Evolutionary conservation across 2,888 invertebrate genomes (phyloP).

Genomic region (Hyles lineata): DNA sequence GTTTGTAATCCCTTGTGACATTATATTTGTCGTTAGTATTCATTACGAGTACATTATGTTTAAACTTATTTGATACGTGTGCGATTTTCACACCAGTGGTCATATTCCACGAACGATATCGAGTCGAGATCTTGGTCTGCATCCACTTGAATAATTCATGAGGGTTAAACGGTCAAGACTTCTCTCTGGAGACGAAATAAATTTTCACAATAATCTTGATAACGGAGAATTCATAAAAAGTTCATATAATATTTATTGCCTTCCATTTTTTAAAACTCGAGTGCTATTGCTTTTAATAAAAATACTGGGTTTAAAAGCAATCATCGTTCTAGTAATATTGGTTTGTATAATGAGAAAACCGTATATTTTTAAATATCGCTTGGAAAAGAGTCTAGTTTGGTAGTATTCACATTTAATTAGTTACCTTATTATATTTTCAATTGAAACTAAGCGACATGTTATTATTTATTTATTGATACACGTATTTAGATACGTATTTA

Average conservation of each 20-base stretch:
- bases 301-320: neutral
- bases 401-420: too few relatives aligned
- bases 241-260: slow-evolving; percentile 22
- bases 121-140: slow-evolving; percentile 57
- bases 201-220: slow-evolving; percentile 54
- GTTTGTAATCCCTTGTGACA: too few relatives aligned
- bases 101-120: slow-evolving; percentile 55
- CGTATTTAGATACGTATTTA: too few relatives aligned
- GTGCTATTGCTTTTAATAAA: slow-evolving; percentile 19
- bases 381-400: too few relatives aligned
- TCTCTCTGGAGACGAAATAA: slow-evolving; percentile 50
- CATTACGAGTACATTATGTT: slow-evolving; percentile 39
- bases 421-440: too few relatives aligned
- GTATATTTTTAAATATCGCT: too few relatives aligned
- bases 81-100: slow-evolving; percentile 52
- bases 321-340: neutral
- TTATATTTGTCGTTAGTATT: slow-evolving; percentile 32
- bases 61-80: slow-evolving; percentile 45
- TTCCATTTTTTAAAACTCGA: slow-evolving; percentile 29
- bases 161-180: slow-evolving; percentile 64
- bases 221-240: slow-evolving; percentile 25
- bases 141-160: slow-evolving; percentile 64
- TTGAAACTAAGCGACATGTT: too few relatives aligned
- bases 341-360: neutral
- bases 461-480: too few relatives aligned